Percentiles rank a stretch among this genome's conserved stretches.
phyloP scores from a whole-genome alignment of 2,888 invertebrate species.

The Drosophila lutescens region DNA sequence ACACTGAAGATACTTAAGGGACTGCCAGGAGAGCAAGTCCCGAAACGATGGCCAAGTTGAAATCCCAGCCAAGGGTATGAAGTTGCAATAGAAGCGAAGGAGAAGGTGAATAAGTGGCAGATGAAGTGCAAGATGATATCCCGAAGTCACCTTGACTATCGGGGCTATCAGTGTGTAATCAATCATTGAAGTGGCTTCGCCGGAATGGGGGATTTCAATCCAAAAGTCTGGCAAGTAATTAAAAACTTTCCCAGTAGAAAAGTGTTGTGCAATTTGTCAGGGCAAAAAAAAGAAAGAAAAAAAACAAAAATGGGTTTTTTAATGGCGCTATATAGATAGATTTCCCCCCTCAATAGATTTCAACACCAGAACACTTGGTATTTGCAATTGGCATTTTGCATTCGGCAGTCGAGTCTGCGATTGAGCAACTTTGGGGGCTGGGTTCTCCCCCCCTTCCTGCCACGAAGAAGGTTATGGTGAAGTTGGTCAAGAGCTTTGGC shows the following conservation, averaged over 20 bases:
- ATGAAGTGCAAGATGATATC: constrained; percentile 39
- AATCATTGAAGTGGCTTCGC: constrained; percentile 32
- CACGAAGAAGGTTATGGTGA: constrained; percentile 2
- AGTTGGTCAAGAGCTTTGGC: constrained; percentile 22
- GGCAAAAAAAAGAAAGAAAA: neutral
- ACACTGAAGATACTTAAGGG: constrained; percentile 37
- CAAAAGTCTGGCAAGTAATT: constrained; percentile 27
- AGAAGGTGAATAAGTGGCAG: constrained; percentile 15
- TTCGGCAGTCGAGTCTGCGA: constrained; percentile 17
- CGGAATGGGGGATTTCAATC: constrained; percentile 14
- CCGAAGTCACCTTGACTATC: constrained; percentile 31
- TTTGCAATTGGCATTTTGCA: constrained; percentile 23
- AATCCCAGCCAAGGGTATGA: neutral
- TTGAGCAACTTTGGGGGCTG: constrained; percentile 23
- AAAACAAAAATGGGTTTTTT: neutral
- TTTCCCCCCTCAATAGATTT: constrained; percentile 1
- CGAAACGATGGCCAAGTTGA: neutral
- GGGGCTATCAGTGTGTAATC: constrained; percentile 38
- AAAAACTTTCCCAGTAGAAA: constrained; percentile 23
- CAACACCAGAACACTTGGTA: constrained; percentile 11
- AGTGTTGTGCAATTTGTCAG: neutral
- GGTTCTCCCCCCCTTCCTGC: neutral
- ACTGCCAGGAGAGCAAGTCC: constrained; percentile 16
- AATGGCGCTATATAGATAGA: neutral
- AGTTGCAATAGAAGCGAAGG: constrained; percentile 4